Evolutionary conservation across 1,140 invertebrate species (phyloP).

Genomic region (Lasioglossum baleicum): DNA sequence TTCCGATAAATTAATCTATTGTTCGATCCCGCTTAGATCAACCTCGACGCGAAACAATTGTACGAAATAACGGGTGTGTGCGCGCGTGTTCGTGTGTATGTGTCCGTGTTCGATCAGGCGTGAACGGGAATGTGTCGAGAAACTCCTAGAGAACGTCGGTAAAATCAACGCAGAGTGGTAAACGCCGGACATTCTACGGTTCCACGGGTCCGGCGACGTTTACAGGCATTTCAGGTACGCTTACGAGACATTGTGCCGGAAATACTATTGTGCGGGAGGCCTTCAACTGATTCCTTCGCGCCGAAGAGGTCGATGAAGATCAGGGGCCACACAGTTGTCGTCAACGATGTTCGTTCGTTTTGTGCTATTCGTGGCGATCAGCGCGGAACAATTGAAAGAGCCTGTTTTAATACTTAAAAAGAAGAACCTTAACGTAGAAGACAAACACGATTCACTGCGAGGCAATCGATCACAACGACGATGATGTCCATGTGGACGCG

Average conservation of each 20-base stretch:
- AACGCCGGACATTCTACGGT: constrained; percentile 10
- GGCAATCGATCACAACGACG: not conserved
- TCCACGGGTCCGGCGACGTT: constrained; percentile 11
- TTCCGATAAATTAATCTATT: not conserved
- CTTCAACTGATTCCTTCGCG: constrained; percentile 14
- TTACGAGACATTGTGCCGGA: constrained; percentile 57
- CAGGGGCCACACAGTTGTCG: not conserved
- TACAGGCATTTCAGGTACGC: constrained; percentile 57
- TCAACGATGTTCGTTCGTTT: not conserved
- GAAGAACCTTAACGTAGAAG: not conserved
- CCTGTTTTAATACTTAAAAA: constrained; percentile 15
- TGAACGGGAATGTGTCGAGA: constrained; percentile 49
- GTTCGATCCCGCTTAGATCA: not conserved
- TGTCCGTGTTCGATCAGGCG: too few species aligned
- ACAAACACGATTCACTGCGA: not conserved
- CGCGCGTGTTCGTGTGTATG: not conserved
- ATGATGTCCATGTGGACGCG: not conserved
- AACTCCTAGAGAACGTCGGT: constrained; percentile 28
- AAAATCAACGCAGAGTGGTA: constrained; percentile 30
- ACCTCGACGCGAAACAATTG: not conserved
- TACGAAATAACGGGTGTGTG: not conserved
- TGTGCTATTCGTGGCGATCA: constrained; percentile 17
- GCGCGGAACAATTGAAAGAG: constrained; percentile 27
- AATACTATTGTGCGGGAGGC: constrained; percentile 50
- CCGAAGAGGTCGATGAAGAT: constrained; percentile 15